A percentile compares a stretch with the other conserved stretches of the same genome.
phyloP scores from a whole-genome alignment of 2,113 vertebrate species.

The Leuciscus idus region DNA sequence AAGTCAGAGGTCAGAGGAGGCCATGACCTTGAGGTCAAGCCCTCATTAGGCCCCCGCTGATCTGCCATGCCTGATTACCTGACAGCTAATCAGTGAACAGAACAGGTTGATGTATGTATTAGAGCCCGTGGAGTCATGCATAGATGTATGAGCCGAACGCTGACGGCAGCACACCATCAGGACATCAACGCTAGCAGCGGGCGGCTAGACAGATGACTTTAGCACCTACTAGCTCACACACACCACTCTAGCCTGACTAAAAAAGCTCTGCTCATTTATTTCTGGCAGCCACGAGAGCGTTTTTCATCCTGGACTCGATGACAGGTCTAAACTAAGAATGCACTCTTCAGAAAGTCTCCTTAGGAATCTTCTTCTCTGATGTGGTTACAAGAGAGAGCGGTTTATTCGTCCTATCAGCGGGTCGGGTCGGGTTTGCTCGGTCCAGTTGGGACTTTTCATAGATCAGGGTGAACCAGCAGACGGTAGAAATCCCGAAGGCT shows the following conservation, averaged over 20 bases:
- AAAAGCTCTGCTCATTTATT: conserved; percentile 64
- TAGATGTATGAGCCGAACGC: conserved; percentile 21
- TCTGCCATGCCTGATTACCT: conserved; percentile 62
- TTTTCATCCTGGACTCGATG: conserved; percentile 52
- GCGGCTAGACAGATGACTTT: conserved; percentile 46
- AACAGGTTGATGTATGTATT: conserved; percentile 12
- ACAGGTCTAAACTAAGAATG: conserved; percentile 60
- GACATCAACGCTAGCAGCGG: conserved; percentile 35
- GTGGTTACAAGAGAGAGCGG: conserved; percentile 52
- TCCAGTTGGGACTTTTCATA: conserved; percentile 44
- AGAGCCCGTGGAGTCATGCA: conserved; percentile 27
- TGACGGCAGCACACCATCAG: conserved; percentile 28
- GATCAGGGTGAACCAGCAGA: not conserved
- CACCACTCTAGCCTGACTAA: conserved; percentile 34
- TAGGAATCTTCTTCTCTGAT: conserved; percentile 60
- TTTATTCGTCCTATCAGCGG: conserved; percentile 51
- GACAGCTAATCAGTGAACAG: conserved; percentile 48
- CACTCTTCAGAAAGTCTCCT: conserved; percentile 37
- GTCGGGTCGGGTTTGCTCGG: not conserved
- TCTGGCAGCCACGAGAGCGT: conserved; percentile 60
- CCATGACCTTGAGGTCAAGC: conserved; percentile 55
- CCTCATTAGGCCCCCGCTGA: conserved; percentile 61
- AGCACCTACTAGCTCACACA: conserved; percentile 50
- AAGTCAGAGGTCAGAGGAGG: conserved; percentile 66
- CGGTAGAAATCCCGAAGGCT: conserved; percentile 1